These are phyloP conservation scores for Sinhomidia bicolor DNA, from an alignment of 2,888 invertebrate genomes.

Conservation along the genomic window DNA sequence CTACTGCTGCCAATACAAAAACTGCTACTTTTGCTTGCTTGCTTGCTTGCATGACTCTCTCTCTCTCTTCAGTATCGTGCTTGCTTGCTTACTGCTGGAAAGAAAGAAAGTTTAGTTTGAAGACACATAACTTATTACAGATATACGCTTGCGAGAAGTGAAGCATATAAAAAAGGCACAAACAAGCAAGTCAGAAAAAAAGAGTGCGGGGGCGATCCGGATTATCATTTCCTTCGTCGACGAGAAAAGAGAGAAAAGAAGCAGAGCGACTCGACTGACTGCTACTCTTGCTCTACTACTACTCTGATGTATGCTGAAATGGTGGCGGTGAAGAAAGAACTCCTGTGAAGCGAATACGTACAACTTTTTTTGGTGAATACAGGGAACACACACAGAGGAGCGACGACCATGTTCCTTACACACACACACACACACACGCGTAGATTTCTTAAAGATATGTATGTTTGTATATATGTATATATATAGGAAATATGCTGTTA, in stretches of 20 bases:
- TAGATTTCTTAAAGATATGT: slow-evolving; percentile 17
- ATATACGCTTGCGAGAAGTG: not conserved
- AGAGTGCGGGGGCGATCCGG: slow-evolving; percentile 75
- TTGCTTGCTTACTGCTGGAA: not conserved
- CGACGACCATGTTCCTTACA: slow-evolving; percentile 21
- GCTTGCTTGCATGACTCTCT: not conserved
- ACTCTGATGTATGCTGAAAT: slow-evolving; percentile 7
- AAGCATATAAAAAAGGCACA: slow-evolving; percentile 40
- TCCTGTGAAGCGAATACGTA: slow-evolving; percentile 32
- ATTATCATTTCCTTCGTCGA: slow-evolving; percentile 75
- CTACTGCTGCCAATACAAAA: not conserved
- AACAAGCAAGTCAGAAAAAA: slow-evolving; percentile 50
- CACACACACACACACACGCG: slow-evolving; percentile 8
- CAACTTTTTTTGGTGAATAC: not conserved
- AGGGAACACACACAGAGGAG: slow-evolving; percentile 33
- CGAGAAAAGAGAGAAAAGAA: slow-evolving; percentile 29
- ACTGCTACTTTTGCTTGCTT: not conserved
- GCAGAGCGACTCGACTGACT: slow-evolving; percentile 47
- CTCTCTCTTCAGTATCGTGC: not conserved
- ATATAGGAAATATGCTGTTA: slow-evolving; percentile 20
- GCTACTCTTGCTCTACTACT: not conserved
- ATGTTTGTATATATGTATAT: no score
- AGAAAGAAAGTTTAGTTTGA: not conserved
- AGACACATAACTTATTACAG: slow-evolving; percentile 9
- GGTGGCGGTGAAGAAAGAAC: slow-evolving; percentile 40